Evolutionary conservation across 1,140 invertebrate genomes (phyloP), one percentile per base, ranked within the genome.

Genomic region (Nasonia vitripennis): DNA sequence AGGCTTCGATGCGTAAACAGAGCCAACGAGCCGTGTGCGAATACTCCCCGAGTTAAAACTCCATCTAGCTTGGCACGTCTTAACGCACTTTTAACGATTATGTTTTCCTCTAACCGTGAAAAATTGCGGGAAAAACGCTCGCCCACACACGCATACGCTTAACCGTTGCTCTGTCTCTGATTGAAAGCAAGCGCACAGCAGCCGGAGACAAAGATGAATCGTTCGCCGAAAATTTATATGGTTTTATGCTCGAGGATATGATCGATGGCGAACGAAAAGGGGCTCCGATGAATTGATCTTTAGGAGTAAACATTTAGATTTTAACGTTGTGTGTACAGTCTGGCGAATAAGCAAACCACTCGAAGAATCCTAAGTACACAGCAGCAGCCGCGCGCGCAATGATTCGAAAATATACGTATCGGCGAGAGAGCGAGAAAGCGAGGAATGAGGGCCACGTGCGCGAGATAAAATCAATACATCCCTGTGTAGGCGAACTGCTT

Each of bases 401-500:
- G 20, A 62, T 62, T 62, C 17, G 55, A 62, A n/a, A n/a, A 17
- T 55, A n/a, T n/a, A 7, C 17, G 55, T 17, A 20, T 20, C 6
- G 4, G 20, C 20, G 55, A 62, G 17, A 37, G 34, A 37, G 34
- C 2, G 34, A 37, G 34, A 2, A 1, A 17, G 55, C n/a, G 17
- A n/a, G 20, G 41, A 45, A 45, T 45, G 41, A 62, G 27, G 27
- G 20, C 20, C 55, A 17, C 20, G 20, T 62, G 17, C n/a, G 17
- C 55, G 55, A 62, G 55, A 62, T 62, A 62, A 62, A 62, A 62
- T 62, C 55, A 62, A 62, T 62, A 62, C 55, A 62, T 62, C 55
- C 20, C 20, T 62, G 17, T 20, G 55, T 62, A 5, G 17, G 55
- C 55, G 20, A 7, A n/a, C 55, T n/a, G 20, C 55, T 62, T 62